A percentile compares a stretch with the other conserved stretches of the same genome.
phyloP scores from a whole-genome alignment of 37 sponge, comb jelly and placozoan genomes.

The Axinella damicornis region DNA sequence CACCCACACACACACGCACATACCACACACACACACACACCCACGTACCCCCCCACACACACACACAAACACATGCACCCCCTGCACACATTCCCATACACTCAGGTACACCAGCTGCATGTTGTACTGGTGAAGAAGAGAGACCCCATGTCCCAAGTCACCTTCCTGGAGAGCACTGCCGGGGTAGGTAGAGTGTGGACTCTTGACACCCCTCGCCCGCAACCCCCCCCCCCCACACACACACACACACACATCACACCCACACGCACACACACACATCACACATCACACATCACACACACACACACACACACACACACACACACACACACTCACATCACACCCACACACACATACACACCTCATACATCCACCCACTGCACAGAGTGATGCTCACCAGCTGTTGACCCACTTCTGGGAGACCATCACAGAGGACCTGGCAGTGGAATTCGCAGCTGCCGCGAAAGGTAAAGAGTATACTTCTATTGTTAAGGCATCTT shows the following conservation, averaged over 20 bases:
- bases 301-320: background rate
- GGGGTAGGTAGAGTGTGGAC: slow-evolving; percentile 37
- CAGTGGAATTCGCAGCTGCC: slow-evolving; percentile 77
- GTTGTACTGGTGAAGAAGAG: slow-evolving; percentile 87
- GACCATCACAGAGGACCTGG: slow-evolving; percentile 59
- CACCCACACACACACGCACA: no score
- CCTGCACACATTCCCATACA: background rate
- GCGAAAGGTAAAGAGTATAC: no score
- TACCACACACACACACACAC: no score
- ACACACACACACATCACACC: background rate
- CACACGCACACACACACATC: background rate
- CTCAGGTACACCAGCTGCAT: slow-evolving; percentile 76
- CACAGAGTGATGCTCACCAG: slow-evolving; percentile 50
- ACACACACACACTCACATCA: background rate
- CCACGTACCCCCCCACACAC: no score
- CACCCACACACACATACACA: background rate
- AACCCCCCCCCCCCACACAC: background rate
- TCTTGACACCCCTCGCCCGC: background rate
- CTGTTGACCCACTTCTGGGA: slow-evolving; percentile 76
- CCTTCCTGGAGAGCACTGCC: slow-evolving; percentile 72
- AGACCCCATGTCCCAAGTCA: slow-evolving; percentile 80
- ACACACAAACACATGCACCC: no score
- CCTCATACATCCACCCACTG: background rate
- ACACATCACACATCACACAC: no score
- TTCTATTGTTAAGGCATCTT: no score